These are phyloP conservation scores for Holotrichia oblita DNA, from an alignment of 1,140 invertebrate genomes.

Conservation along the genomic window DNA sequence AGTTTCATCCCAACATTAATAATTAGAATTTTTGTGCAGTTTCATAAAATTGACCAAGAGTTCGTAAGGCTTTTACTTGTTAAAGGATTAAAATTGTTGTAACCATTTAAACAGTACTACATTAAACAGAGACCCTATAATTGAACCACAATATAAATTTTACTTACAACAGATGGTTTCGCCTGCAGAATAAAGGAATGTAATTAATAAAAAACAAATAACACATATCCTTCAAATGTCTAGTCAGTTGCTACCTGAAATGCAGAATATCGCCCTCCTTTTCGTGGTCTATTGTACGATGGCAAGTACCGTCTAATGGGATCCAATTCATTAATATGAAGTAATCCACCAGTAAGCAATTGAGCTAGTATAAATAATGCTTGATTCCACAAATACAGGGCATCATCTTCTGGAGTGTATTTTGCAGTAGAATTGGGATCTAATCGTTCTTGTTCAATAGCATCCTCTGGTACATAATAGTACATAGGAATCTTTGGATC, in stretches of 20 bases:
- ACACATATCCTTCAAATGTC: constrained; percentile 43
- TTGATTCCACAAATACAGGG: constrained; percentile 89
- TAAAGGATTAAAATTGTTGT: neutral
- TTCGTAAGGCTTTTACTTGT: too few relatives aligned
- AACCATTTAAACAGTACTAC: neutral
- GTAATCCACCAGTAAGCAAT: constrained; percentile 84
- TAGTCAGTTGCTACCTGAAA: constrained; percentile 81
- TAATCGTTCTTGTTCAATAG: constrained; percentile 76
- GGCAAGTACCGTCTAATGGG: constrained; percentile 94
- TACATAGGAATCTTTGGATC: constrained; percentile 88
- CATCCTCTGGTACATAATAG: constrained; percentile 88
- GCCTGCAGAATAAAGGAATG: constrained; percentile 66
- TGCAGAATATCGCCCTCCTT: constrained; percentile 92
- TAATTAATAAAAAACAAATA: constrained; percentile 38
- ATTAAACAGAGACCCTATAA: neutral
- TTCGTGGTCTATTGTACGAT: constrained; percentile 91
- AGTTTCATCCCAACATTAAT: too few relatives aligned
- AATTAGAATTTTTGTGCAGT: too few relatives aligned
- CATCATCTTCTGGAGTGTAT: constrained; percentile 69
- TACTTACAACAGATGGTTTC: constrained; percentile 80
- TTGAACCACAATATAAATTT: constrained; percentile 45
- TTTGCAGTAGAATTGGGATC: constrained; percentile 77
- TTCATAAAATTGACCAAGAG: too few relatives aligned
- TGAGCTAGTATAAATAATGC: constrained; percentile 94
- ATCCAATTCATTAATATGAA: constrained; percentile 96